A percentile compares a stretch with the other conserved stretches of the same genome.
phyloP scores from a whole-genome alignment of 2,797 vertebrate genomes.

The Gallinago solitaria region DNA sequence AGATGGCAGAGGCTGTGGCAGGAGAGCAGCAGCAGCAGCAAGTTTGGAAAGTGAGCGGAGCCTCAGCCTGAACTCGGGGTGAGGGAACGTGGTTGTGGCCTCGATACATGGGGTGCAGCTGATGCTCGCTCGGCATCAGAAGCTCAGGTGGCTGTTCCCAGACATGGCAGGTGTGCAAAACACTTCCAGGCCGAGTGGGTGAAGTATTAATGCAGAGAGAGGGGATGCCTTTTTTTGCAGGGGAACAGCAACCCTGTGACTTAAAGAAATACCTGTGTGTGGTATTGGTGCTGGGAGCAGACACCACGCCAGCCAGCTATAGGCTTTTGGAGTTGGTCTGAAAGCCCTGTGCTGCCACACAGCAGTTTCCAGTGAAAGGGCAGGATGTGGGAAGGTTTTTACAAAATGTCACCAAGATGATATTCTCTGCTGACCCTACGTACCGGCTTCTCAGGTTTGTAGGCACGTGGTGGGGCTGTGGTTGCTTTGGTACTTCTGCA shows the following conservation, averaged over 20 bases:
- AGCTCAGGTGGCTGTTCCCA: neutral
- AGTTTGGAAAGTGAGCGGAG: neutral
- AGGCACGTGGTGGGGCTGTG: rapidly evolving
- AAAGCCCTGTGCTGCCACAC: neutral
- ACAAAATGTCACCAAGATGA: neutral
- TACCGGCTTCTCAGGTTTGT: neutral
- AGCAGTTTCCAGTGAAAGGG: neutral
- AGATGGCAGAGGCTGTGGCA: neutral
- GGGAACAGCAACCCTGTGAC: neutral
- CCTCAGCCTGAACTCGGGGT: rapidly evolving
- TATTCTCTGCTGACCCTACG: rapidly evolving
- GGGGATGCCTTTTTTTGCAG: rapidly evolving
- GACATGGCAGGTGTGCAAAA: rapidly evolving
- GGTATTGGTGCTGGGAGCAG: rapidly evolving
- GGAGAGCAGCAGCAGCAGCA: neutral
- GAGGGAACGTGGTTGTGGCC: neutral
- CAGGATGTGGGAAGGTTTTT: neutral
- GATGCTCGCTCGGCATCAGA: rapidly evolving
- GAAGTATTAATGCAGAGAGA: rapidly evolving
- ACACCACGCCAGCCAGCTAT: rapidly evolving
- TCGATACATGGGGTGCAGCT: rapidly evolving
- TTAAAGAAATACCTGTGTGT: rapidly evolving
- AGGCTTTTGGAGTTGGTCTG: neutral
- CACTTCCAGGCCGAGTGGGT: rapidly evolving
- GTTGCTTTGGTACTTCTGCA: rapidly evolving